phyloP scores from a whole-genome alignment of 2,113 vertebrate species.

The Kryptolebias marmoratus region DNA sequence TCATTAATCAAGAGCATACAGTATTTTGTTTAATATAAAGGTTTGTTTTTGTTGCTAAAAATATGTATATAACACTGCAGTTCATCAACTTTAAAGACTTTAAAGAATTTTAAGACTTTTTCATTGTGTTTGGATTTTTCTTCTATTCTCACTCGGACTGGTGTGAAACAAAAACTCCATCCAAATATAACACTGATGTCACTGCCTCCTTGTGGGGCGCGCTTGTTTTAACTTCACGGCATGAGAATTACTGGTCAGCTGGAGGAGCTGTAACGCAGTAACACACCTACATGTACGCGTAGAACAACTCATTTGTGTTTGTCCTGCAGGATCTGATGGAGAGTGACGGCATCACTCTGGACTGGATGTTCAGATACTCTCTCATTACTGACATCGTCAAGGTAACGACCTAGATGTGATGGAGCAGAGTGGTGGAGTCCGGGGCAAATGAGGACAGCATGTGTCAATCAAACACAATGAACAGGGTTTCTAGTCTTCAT shows the following conservation, averaged over 20 bases:
- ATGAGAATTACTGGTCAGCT: neutral
- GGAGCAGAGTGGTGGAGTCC: neutral
- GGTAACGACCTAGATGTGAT: slow-evolving; percentile 69
- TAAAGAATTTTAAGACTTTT: neutral
- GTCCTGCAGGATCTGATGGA: slow-evolving; percentile 90
- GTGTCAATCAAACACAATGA: neutral
- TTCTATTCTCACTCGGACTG: neutral
- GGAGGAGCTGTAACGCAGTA: neutral
- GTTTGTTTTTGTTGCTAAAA: no score
- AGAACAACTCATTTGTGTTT: slow-evolving; percentile 13
- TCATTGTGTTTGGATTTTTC: neutral
- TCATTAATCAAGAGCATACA: no score
- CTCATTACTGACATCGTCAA: slow-evolving; percentile 93
- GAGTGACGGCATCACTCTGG: slow-evolving; percentile 92
- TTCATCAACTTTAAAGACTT: neutral
- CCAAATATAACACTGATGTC: neutral
- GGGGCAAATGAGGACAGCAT: neutral
- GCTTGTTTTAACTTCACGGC: neutral
- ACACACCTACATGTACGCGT: accelerated
- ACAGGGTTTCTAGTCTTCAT: no score
- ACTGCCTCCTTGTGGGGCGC: neutral
- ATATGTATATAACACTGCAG: no score
- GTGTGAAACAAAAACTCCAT: neutral
- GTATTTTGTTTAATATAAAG: no score
- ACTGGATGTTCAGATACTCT: slow-evolving; percentile 97